Percentiles rank a stretch among this genome's conserved stretches.
Conservation (phyloP, 2,888 invertebrate species). For the Chloromyia formosa region DNA sequence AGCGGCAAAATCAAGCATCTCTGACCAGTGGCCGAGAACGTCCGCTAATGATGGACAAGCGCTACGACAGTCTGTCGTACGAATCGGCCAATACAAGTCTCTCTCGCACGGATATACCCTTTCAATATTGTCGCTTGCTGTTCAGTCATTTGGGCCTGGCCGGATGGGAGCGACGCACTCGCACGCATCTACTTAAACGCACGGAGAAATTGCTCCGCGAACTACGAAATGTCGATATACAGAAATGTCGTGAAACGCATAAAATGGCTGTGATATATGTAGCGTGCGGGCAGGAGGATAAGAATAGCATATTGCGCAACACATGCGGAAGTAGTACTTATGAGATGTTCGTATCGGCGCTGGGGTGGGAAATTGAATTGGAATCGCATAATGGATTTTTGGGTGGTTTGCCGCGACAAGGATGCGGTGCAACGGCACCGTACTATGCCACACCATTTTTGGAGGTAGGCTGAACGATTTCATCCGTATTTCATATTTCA, state of each 20-base stretch:
- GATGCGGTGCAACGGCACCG: slow-evolving; percentile 90
- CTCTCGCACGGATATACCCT: slow-evolving; percentile 70
- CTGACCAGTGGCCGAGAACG: slow-evolving; percentile 36
- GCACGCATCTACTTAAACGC: slow-evolving; percentile 86
- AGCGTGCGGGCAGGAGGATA: slow-evolving; percentile 96
- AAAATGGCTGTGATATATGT: slow-evolving; percentile 98
- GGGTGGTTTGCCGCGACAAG: slow-evolving; percentile 91
- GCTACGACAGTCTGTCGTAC: slow-evolving; percentile 59
- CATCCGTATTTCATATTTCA: background rate
- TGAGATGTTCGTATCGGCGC: slow-evolving; percentile 79
- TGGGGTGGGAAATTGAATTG: slow-evolving; percentile 82
- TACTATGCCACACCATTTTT: slow-evolving; percentile 93
- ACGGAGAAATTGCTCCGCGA: slow-evolving; percentile 90
- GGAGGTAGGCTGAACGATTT: slow-evolving; percentile 70
- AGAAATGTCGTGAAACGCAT: slow-evolving; percentile 91
- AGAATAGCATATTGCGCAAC: slow-evolving; percentile 89
- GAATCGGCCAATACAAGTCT: slow-evolving; percentile 65
- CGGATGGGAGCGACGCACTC: slow-evolving; percentile 86
- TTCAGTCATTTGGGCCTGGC: slow-evolving; percentile 91
- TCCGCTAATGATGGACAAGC: background rate
- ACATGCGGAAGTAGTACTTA: slow-evolving; percentile 91
- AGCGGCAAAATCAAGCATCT: slow-evolving; percentile 57
- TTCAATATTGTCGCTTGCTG: slow-evolving; percentile 87
- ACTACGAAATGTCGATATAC: slow-evolving; percentile 90
- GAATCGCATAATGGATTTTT: slow-evolving; percentile 95